Evolutionary conservation across 2,888 invertebrate genomes (phyloP), one percentile per base, ranked within the genome.

Genomic region (Merodon equestris): DNA sequence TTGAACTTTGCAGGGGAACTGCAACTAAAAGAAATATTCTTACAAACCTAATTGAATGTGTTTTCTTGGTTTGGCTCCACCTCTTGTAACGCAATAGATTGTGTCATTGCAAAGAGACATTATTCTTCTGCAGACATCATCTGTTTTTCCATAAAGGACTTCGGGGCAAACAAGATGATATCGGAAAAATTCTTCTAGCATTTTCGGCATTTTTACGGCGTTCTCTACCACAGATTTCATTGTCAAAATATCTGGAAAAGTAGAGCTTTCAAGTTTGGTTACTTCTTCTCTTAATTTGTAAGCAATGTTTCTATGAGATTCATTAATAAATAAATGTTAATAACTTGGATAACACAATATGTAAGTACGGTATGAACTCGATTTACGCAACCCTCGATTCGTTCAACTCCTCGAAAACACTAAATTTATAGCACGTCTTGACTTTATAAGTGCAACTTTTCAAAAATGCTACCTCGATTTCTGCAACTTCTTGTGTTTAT

Each of bases 141-240:
- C 42, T 13, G 56, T 57, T 57, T 18, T 13, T 38, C 34, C 57
- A 53, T 53, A 38, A 17, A 15, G 53, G 12, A 14, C 17, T 10
- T 53, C 38, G 17, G 38, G 38, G 12, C 17, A 36, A 53, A 53
- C 14, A 17, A 40, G 53, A 38, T 38, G 38, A 53, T 17, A 53
- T 53, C 18, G 17, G 17, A 53, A 38, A 18, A 53, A 40, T 53
- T 53, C 53, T 40, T 53, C n/a, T n/a, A 53, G 38, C n/a, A 44
- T 56, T 13, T 56, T 42, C 14, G 40, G 42, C 4, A 42, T 13
- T 15, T 57, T 45, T 1, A 44, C 45, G 2, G 14, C 34, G 53
- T 63, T 53, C n/a, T 51, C 34, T 53, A 60, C 38, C 48, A 60
- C 18, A 50, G 50, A 40, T 53, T 53, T 53, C 10, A 53, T 14